Conservation (phyloP, 2,797 vertebrate species). For the Sternotherus odoratus region DNA sequence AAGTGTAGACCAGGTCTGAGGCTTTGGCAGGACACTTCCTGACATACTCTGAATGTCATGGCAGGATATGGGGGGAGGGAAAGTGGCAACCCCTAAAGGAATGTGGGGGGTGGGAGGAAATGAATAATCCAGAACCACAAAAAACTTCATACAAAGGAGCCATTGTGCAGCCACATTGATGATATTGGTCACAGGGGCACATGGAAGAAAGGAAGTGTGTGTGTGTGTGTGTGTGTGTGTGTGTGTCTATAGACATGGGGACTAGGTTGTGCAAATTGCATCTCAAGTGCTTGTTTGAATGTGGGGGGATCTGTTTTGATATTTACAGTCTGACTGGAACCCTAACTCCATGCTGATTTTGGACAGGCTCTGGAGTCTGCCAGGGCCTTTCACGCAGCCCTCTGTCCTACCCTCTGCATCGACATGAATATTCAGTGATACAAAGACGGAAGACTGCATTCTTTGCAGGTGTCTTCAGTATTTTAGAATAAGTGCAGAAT, state of each 20-base stretch:
- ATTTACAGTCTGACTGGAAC: rapidly evolving
- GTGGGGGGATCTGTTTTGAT: background rate
- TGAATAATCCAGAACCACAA: background rate
- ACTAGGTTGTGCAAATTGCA: background rate
- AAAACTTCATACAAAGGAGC: background rate
- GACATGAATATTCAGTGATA: background rate
- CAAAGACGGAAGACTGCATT: background rate
- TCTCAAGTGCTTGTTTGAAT: too few species aligned
- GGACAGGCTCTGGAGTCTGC: background rate
- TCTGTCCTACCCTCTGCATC: background rate
- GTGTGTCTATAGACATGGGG: background rate
- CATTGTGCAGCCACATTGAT: background rate
- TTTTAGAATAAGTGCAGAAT: conserved; percentile 10
- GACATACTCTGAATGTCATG: background rate
- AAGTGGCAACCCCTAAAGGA: background rate
- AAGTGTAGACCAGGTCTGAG: background rate
- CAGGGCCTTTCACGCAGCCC: rapidly evolving
- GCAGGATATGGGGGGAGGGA: background rate
- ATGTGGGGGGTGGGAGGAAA: background rate
- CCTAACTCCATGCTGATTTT: background rate
- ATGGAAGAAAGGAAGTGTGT: background rate
- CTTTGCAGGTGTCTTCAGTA: background rate
- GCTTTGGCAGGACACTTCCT: background rate
- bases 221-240: background rate
- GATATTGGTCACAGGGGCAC: rapidly evolving